These are phyloP conservation scores for Pseudolycoriella hygida DNA, from an alignment of 2,888 invertebrate species.

Conservation along the genomic window DNA sequence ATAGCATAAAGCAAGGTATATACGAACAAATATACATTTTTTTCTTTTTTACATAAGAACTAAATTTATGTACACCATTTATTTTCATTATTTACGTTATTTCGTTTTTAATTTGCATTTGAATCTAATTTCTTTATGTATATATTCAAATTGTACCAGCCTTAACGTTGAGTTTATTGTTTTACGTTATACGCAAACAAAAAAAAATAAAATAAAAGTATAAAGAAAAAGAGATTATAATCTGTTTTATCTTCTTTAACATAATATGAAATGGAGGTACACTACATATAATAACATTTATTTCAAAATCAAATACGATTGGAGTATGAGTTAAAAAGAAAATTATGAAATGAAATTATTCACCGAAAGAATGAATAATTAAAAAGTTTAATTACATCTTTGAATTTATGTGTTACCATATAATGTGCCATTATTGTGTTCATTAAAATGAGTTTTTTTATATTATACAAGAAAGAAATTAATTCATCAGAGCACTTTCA, in stretches of 20 bases:
- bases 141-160: background rate
- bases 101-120: conserved; percentile 6
- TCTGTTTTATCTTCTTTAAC: conserved; percentile 1
- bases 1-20: too few relatives aligned
- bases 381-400: too few relatives aligned
- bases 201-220: background rate
- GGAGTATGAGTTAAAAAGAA: background rate
- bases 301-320: background rate
- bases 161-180: conserved; percentile 4
- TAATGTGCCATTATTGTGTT: too few relatives aligned
- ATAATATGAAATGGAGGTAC: background rate
- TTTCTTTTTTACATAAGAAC: conserved; percentile 1
- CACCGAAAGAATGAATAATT: too few relatives aligned
- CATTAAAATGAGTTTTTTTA: too few relatives aligned
- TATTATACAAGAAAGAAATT: too few relatives aligned
- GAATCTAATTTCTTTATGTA: conserved; percentile 5
- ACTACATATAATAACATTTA: background rate
- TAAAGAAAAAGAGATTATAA: conserved; percentile 2
- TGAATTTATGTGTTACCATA: too few relatives aligned
- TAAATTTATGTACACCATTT: conserved; percentile 5
- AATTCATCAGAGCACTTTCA: background rate
- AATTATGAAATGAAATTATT: background rate
- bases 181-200: conserved; percentile 1
- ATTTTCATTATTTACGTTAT: conserved; percentile 5
- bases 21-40: too few relatives aligned